These are phyloP conservation scores for Triops longicaudatus DNA, from an alignment of 1,140 invertebrate genomes.

Conservation along the genomic window DNA sequence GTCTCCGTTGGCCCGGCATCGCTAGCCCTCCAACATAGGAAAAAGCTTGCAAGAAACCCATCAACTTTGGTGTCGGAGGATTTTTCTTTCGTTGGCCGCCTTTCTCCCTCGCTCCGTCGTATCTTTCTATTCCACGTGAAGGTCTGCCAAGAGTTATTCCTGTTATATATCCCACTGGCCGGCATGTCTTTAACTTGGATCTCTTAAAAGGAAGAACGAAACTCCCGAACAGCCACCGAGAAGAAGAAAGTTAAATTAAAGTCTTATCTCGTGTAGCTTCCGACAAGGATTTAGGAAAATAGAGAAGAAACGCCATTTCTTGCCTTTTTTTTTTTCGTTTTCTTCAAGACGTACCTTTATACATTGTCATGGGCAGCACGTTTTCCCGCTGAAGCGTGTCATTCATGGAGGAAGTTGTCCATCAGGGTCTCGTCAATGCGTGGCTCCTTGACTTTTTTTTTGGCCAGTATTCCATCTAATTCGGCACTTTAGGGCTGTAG, in stretches of 20 bases:
- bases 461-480: neutral
- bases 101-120: neutral
- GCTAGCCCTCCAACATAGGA: neutral
- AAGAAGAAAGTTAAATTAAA: constrained; percentile 11
- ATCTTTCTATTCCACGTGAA: constrained; percentile 6
- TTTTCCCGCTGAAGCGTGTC: constrained; percentile 4
- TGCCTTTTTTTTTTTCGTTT: neutral
- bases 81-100: neutral
- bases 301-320: neutral
- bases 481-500: neutral
- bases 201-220: constrained; percentile 1
- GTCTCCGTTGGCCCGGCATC: neutral
- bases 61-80: neutral
- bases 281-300: constrained; percentile 1
- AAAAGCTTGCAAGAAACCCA: neutral
- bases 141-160: constrained; percentile 11
- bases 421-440: neutral
- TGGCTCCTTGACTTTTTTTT: neutral
- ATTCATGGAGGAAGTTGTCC: neutral
- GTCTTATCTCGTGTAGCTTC: constrained; percentile 1
- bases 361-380: neutral
- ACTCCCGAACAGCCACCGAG: neutral
- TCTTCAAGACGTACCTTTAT: neutral
- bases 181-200: neutral
- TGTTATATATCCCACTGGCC: constrained; percentile 11